A percentile compares a stretch with the other conserved stretches of the same genome.
Conservation (phyloP, 1,140 invertebrate genomes). For the Drosophila chauvacae region DNA sequence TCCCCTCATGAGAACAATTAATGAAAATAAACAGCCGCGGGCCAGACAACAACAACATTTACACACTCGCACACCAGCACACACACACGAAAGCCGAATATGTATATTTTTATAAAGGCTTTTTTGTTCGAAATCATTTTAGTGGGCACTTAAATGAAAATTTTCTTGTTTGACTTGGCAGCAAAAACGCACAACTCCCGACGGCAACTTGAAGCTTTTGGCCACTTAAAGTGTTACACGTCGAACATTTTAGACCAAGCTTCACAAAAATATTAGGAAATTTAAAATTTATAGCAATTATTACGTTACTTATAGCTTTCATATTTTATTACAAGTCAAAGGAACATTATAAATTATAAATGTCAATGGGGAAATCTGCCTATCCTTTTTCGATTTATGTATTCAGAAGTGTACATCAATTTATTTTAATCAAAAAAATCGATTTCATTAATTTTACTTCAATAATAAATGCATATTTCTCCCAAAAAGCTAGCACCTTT, state of each 20-base stretch:
- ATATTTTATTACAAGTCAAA: too few species aligned
- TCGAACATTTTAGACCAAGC: background rate
- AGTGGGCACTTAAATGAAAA: slow-evolving; percentile 72
- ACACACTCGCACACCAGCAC: slow-evolving; percentile 1
- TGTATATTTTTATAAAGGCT: slow-evolving; percentile 69
- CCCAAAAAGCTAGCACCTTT: too few species aligned
- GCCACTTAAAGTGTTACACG: slow-evolving; percentile 29
- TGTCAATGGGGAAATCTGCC: background rate
- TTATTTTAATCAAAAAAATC: too few species aligned
- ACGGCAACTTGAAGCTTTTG: slow-evolving; percentile 36
- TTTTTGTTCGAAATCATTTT: slow-evolving; percentile 75
- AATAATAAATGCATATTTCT: background rate
- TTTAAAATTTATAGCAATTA: background rate
- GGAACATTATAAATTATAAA: background rate
- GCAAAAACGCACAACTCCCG: slow-evolving; percentile 34
- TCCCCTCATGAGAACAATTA: slow-evolving; percentile 78
- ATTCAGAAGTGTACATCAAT: too few species aligned
- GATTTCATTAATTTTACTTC: background rate
- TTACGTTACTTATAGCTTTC: background rate
- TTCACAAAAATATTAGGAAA: too few species aligned
- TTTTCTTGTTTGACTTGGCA: slow-evolving; percentile 56
- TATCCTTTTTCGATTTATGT: background rate
- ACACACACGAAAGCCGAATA: slow-evolving; percentile 15
- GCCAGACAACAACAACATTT: slow-evolving; percentile 53
- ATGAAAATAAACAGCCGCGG: slow-evolving; percentile 82